Base-by-base conservation (phyloP, 2,797 vertebrate genomes). In the Phrynocephalus vlangalii region DNA sequence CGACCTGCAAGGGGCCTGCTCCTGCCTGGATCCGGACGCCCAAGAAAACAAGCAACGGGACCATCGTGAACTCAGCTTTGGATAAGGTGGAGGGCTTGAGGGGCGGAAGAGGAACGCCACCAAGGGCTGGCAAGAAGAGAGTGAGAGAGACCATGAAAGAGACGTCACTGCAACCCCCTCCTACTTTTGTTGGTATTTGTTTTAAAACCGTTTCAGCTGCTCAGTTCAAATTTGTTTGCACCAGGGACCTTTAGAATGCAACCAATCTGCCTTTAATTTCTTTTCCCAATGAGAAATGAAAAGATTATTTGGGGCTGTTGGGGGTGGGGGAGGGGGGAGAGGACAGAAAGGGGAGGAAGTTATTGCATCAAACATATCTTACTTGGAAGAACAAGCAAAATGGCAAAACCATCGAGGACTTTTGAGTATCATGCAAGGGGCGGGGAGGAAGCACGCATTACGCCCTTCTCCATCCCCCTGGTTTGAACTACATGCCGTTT, bases 11-110 rank as follows among this genome's bases (percentile, higher is more conserved):
- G 97, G 97, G 86, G 98, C 99, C 79, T 99, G 99, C 90, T 98
- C 99, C 94, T 99, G 99, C 91, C 97, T 98, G 90, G 99, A 99
- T 92, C 98, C 98, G 70, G 97, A 97, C 0, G 98, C 99, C 81
- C 95, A 97, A 79, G 99, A 99, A 96, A 98, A 99, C 94, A 97
- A 95, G 86, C 95, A 94, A 84, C 96, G 95, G 94, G 96, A 96
- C 2, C 89, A 94, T 8, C 97, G 6, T 90, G 96, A 97, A 89
- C 98, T 97, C 91, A 97, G 93, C 88, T 96, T 96, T 89, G 96
- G 96, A 94, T 97, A 97, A 50, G 83, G 83, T 88, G 90, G 87
- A 76, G 60, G 60, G 1, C 50, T 90, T 77, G 0, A 91, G 93
- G 84, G 93, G 89, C 88, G 90, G 90, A 94, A 95, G 91, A 94